Evolutionary conservation across 2,888 invertebrate species (phyloP), one percentile per base, ranked within the genome.

Genomic region (Hirtodrosophila cameraria): DNA sequence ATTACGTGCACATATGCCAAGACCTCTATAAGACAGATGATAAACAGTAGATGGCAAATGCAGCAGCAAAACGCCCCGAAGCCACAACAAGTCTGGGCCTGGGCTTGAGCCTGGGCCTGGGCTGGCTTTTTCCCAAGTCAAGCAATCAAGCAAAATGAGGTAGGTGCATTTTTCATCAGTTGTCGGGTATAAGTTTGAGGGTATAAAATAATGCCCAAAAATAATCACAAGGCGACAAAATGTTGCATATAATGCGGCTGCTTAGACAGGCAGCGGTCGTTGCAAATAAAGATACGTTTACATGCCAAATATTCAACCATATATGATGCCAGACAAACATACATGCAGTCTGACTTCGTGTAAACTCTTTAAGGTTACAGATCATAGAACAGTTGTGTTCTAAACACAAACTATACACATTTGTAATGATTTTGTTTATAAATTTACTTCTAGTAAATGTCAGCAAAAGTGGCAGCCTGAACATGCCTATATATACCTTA

Each of bases 211-310:
- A 74, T 74, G 55, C 76, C 60, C 60, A 60, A 79, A 82, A 83
- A 83, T 83, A 79, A 79, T 79, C 77, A 83, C 57, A 71, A 74
- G 83, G 83, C 78, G 80, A 76, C 73, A 77, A 73, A 84, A 81
- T 80, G 81, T 80, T 78, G 84, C 80, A 81, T 67, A 80, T 73
- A 80, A 81, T 80, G 81, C 61, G 77, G 81, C 77, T 60, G 75
- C 69, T 63, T 72, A 65, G 58, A 60, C 62, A 39, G 58, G 46
- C 55, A 27, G 11, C 48, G 16, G 25, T 39, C 3, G 39, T 3
- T 2, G 5, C 4, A 5, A 5, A 5, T 4, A 5, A 2, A 5
- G 18, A 3, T 5, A 5, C 1, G 18, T 18, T 18, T 18, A 18
- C 18, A 18, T n/a, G n/a, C n/a, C n/a, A n/a, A n/a, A n/a, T n/a